Conservation (phyloP, 2,113 vertebrate species). For the Cyanoramphus novaezelandiae region DNA sequence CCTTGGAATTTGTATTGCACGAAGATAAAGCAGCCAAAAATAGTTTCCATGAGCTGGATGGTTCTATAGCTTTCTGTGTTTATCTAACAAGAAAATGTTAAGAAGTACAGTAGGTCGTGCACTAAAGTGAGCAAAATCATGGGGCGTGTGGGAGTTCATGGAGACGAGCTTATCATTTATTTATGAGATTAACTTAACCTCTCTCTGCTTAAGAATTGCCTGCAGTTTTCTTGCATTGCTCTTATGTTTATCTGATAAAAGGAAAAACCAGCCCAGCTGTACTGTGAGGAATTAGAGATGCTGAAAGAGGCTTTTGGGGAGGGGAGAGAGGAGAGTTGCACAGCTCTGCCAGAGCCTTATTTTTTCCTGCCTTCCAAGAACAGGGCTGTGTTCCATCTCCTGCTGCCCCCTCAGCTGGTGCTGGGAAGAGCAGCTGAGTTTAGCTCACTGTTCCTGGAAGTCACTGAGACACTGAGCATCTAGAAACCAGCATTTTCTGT, state of each 20-base stretch:
- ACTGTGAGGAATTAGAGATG: not conserved
- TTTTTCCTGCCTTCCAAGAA: slow-evolving; percentile 74
- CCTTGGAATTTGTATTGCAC: slow-evolving; percentile 26
- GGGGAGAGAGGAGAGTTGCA: not conserved
- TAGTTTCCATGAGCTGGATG: slow-evolving; percentile 28
- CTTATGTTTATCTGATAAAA: slow-evolving; percentile 27
- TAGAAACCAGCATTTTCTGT: slow-evolving; percentile 49
- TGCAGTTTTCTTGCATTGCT: not conserved
- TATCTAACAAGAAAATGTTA: slow-evolving; percentile 37
- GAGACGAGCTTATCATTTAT: not conserved
- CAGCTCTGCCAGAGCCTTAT: slow-evolving; percentile 55
- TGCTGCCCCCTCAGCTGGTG: slow-evolving; percentile 68
- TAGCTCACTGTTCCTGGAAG: slow-evolving; percentile 73
- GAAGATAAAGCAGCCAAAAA: slow-evolving; percentile 56
- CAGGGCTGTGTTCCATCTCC: slow-evolving; percentile 61
- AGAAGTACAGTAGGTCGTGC: slow-evolving; percentile 11
- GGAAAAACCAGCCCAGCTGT: not conserved
- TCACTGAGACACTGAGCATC: slow-evolving; percentile 39
- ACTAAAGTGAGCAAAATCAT: not conserved
- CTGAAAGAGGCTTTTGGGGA: slow-evolving; percentile 15
- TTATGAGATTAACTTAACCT: slow-evolving; percentile 14
- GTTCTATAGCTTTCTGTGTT: slow-evolving; percentile 33
- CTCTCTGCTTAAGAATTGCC: not conserved
- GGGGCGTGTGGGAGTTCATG: not conserved
- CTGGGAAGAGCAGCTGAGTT: slow-evolving; percentile 71